Conservation (phyloP, 2,113 vertebrate genomes). For the Vulpes lagopus region DNA sequence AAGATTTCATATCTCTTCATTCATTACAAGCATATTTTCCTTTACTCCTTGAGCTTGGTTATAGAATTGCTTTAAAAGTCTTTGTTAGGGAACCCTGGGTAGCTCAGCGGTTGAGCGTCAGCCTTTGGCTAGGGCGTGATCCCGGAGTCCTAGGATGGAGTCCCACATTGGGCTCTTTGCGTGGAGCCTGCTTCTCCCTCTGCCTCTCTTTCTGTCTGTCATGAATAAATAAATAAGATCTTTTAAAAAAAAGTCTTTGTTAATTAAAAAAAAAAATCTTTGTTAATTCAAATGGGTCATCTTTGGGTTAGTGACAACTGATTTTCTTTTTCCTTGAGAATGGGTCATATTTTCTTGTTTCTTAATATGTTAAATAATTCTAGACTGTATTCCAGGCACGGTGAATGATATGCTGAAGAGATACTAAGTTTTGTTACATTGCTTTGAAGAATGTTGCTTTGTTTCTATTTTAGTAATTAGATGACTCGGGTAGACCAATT, state of each 20-base stretch:
- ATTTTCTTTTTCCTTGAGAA: not conserved
- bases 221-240: no score
- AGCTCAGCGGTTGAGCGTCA: no score
- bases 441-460: not conserved
- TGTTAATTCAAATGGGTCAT: not conserved
- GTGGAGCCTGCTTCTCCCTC: no score
- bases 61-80: not conserved
- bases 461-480: not conserved
- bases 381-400: not conserved
- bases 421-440: not conserved
- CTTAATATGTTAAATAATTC: slow-evolving; percentile 25
- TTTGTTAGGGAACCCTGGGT: not conserved
- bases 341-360: not conserved
- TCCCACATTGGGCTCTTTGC: no score
- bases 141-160: no score
- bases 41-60: not conserved
- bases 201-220: no score
- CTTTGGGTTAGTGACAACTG: not conserved
- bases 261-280: not conserved
- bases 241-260: no score
- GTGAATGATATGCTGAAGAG: not conserved
- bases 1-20: not conserved
- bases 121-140: no score
- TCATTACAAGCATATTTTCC: not conserved
- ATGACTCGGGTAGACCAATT: not conserved